Evolutionary conservation across 92 coral and sea anemone genomes (phyloP).

Genomic region (Porites evermanni): DNA sequence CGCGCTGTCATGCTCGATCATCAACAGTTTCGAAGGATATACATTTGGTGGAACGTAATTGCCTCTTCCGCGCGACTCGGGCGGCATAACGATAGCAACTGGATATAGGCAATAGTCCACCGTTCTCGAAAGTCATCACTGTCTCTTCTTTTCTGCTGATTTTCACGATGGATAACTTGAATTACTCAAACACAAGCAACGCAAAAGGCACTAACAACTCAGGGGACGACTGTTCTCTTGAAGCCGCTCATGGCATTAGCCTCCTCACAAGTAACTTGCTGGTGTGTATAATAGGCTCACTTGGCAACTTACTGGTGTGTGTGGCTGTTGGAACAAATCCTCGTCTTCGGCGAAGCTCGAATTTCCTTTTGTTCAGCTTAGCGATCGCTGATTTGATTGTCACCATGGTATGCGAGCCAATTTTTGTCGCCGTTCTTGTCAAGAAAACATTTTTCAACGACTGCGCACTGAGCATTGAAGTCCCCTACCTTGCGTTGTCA

Average conservation of each 20-base stretch:
- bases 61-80: too few species aligned
- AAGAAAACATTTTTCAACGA: neutral
- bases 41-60: too few species aligned
- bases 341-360: conserved; percentile 10
- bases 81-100: too few species aligned
- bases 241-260: neutral
- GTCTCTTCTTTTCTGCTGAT: too few species aligned
- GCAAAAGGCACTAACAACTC: neutral
- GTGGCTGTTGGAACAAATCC: conserved; percentile 27
- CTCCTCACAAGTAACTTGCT: conserved; percentile 25
- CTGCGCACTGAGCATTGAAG: conserved; percentile 35
- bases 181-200: neutral
- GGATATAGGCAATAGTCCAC: too few species aligned
- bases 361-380: conserved; percentile 52
- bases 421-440: conserved; percentile 8
- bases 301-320: conserved; percentile 51
- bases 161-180: neutral
- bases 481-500: conserved; percentile 15
- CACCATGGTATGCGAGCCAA: conserved; percentile 51
- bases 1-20: too few species aligned
- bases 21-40: too few species aligned
- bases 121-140: too few species aligned
- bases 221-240: neutral
- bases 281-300: conserved; percentile 44
- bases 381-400: conserved; percentile 59